Evolutionary conservation across 2,888 invertebrate species (phyloP).

Genomic region (Acanthosepion esculentum): DNA sequence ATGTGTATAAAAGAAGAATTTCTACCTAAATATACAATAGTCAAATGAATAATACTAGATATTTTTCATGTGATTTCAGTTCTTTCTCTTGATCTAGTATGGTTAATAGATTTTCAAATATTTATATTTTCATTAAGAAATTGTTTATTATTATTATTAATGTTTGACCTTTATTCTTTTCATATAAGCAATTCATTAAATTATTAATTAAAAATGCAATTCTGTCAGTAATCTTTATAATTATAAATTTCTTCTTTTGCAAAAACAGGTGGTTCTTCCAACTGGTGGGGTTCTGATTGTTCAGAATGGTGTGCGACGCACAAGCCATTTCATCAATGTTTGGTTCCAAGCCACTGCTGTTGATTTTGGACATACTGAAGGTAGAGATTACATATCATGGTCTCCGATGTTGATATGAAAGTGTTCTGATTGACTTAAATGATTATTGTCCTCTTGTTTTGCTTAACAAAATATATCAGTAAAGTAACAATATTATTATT

Average conservation of each 20-base stretch:
- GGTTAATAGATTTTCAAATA: too few species aligned
- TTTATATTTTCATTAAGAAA: too few species aligned
- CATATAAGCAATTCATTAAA: background rate
- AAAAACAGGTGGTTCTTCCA: conserved; percentile 57
- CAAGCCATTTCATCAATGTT: conserved; percentile 57
- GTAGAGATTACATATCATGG: conserved; percentile 49
- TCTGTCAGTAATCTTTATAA: background rate
- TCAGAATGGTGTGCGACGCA: conserved; percentile 51
- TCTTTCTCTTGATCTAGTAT: too few species aligned
- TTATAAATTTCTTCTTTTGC: background rate
- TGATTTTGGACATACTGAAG: conserved; percentile 59
- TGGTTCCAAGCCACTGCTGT: conserved; percentile 58
- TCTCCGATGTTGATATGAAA: background rate
- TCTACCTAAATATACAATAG: too few species aligned
- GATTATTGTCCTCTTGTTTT: too few species aligned
- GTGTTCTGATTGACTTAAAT: background rate
- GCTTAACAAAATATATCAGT: too few species aligned
- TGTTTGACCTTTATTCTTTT: background rate
- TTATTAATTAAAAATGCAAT: background rate
- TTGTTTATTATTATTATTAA: too few species aligned
- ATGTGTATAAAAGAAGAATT: too few species aligned
- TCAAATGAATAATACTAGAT: too few species aligned
- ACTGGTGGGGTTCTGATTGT: conserved; percentile 57
- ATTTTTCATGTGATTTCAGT: too few species aligned
- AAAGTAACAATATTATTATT: too few species aligned